Conservation (phyloP, 2,888 invertebrate species). For the Carterocephalus palaemon region DNA sequence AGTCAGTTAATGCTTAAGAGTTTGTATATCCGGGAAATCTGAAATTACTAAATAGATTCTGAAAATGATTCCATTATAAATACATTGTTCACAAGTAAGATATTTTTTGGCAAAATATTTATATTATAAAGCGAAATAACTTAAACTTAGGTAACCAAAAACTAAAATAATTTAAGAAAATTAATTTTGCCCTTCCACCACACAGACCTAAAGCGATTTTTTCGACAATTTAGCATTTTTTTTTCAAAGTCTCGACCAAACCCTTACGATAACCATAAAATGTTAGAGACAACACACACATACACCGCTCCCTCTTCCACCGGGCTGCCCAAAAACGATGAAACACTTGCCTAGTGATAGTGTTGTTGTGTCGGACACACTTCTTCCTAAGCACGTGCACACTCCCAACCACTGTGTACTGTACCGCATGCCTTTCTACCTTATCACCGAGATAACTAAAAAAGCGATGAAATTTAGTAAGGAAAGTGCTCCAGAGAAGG, state of each 20-base stretch:
- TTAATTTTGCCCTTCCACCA: too few species aligned
- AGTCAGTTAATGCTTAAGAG: too few species aligned
- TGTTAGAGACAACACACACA: constrained; percentile 1
- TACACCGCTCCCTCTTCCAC: constrained; percentile 32
- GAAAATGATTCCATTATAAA: too few species aligned
- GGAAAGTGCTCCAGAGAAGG: constrained; percentile 36
- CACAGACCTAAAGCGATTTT: too few species aligned
- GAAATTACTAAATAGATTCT: too few species aligned
- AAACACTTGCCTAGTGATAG: constrained; percentile 70
- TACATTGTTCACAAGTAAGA: too few species aligned
- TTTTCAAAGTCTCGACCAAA: background rate
- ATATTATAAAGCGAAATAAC: too few species aligned
- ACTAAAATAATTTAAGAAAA: too few species aligned
- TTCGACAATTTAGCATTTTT: too few species aligned
- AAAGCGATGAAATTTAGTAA: constrained; percentile 38
- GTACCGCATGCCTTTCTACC: constrained; percentile 70
- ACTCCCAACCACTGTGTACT: constrained; percentile 68
- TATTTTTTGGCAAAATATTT: too few species aligned
- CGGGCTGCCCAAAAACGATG: constrained; percentile 32
- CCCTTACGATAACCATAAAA: background rate
- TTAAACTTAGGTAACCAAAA: too few species aligned
- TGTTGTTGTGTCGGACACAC: constrained; percentile 71
- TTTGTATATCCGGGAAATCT: too few species aligned
- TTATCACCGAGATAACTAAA: constrained; percentile 72
- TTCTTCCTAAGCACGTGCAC: constrained; percentile 61